A percentile compares a stretch with the other conserved stretches of the same genome.
phyloP scores from a whole-genome alignment of 1,140 invertebrate genomes.

The Drosophila eugracilis region DNA sequence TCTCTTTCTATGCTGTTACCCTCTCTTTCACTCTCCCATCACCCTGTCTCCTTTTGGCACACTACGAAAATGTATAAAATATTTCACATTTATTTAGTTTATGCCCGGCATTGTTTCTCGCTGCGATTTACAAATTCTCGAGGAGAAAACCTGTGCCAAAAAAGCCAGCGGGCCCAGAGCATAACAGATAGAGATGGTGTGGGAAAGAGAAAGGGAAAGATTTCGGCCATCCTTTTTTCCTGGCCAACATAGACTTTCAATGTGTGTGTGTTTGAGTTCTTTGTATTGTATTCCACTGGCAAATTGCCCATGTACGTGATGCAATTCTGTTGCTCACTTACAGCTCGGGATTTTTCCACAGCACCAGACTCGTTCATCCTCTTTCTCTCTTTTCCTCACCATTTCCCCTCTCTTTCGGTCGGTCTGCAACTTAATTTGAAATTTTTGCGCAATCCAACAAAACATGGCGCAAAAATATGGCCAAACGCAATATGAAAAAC shows the following conservation, averaged over 20 bases:
- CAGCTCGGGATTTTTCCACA: constrained; percentile 28
- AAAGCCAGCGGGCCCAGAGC: constrained; percentile 15
- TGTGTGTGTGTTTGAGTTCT: constrained; percentile 45
- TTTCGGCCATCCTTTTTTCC: constrained; percentile 54
- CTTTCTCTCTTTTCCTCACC: constrained; percentile 2
- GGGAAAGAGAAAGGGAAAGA: neutral
- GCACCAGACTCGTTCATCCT: neutral
- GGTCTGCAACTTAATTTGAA: constrained; percentile 80
- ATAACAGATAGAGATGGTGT: constrained; percentile 17
- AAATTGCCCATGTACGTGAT: constrained; percentile 83
- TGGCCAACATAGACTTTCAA: constrained; percentile 21
- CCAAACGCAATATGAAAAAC: constrained; percentile 79
- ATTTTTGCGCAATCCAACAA: constrained; percentile 83
- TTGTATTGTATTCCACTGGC: constrained; percentile 77
- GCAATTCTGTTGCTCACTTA: constrained; percentile 83
- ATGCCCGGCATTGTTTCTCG: constrained; percentile 78
- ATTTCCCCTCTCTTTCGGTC: constrained; percentile 2
- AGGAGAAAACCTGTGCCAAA: constrained; percentile 76
- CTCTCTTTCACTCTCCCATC: neutral
- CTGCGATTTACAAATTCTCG: constrained; percentile 82
- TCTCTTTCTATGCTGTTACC: neutral
- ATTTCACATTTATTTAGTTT: constrained; percentile 83
- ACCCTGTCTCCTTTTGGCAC: constrained; percentile 12
- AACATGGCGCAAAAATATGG: constrained; percentile 76
- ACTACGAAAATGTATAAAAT: constrained; percentile 59